Evolutionary conservation across 2,797 vertebrate species (phyloP), one percentile per base, ranked within the genome.

Genomic region (Ctenopoma kingsleyae): DNA sequence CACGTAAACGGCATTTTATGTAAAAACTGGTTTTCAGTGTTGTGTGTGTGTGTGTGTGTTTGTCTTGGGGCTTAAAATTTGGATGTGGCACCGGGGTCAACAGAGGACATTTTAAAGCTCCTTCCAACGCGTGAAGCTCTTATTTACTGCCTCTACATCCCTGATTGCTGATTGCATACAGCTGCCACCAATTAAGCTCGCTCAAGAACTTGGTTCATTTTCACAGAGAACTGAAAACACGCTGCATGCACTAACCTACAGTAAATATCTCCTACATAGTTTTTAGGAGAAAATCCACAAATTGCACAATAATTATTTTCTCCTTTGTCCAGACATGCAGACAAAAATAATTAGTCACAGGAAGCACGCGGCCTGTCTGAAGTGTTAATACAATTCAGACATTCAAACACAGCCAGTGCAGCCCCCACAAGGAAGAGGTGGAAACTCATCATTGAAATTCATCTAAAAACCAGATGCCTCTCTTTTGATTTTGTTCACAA

Each of bases 121-220:
- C 73, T 76, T 71, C 61, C 64, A 56, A 11, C 2, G 40, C 54
- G 74, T n/a, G 71, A 63, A 56, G 71, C 80, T 82, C 75, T 81
- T 78, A 82, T 83, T 86, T 80, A 77, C 71, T 55, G 78, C 74
- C 82, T 73, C 71, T 79, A 66, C 65, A 30, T 75, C 80, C 67
- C 74, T 88, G 88, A 88, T 90, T 90, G 68, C 89, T 87, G 86
- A 91, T 91, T 91, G 81, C 76, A 5, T 77, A 80, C 89, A 92
- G 87, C 89, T 91, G 90, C 82, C 71, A 58, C 71, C 82, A 85
- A 90, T 90, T 89, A 85, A 76, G 57, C 81, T 66, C 50, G 12
- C 25, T 47, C 69, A 54, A 67, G 58, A 77, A 76, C 58, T 62
- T 40, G 41, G 57, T 78, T 46, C 22, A 5, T 30, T 53, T 22